Conservation (phyloP, 2,797 vertebrate genomes). For the Basileuterus tristriatus region DNA sequence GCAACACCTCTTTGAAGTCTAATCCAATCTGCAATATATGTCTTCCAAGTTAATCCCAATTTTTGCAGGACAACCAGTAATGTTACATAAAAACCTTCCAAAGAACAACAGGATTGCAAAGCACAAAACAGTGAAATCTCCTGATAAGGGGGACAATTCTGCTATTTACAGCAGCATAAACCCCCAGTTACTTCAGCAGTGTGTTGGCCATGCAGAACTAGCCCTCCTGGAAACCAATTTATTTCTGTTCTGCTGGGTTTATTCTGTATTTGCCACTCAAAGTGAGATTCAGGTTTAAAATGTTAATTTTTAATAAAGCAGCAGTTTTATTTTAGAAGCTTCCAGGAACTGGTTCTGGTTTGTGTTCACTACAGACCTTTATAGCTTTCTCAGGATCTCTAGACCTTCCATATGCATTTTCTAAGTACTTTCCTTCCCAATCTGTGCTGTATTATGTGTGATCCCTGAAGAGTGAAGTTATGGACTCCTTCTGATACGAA, state of each 20-base stretch:
- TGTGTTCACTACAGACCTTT: background rate
- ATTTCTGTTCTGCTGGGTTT: background rate
- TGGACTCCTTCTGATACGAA: background rate
- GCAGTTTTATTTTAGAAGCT: constrained; percentile 5
- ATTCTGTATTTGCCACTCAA: background rate
- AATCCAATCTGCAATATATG: constrained; percentile 52
- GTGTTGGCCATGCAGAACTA: background rate
- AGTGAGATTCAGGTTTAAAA: background rate
- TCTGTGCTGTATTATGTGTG: background rate
- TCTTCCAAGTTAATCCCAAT: constrained; percentile 55
- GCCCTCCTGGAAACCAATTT: background rate
- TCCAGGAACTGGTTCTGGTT: constrained; percentile 8
- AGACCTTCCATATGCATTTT: background rate
- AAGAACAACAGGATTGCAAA: constrained; percentile 12
- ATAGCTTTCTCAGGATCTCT: background rate
- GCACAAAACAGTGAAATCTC: background rate
- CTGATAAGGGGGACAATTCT: background rate
- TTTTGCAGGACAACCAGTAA: constrained; percentile 46
- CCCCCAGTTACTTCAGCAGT: background rate
- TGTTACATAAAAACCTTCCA: constrained; percentile 11
- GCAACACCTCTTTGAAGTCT: constrained; percentile 62
- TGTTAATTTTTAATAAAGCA: constrained; percentile 20
- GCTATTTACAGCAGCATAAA: background rate
- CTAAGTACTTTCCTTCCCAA: background rate
- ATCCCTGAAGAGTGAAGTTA: background rate